Evolutionary conservation across 1,140 invertebrate genomes (phyloP).

Genomic region (Lineus longissimus): DNA sequence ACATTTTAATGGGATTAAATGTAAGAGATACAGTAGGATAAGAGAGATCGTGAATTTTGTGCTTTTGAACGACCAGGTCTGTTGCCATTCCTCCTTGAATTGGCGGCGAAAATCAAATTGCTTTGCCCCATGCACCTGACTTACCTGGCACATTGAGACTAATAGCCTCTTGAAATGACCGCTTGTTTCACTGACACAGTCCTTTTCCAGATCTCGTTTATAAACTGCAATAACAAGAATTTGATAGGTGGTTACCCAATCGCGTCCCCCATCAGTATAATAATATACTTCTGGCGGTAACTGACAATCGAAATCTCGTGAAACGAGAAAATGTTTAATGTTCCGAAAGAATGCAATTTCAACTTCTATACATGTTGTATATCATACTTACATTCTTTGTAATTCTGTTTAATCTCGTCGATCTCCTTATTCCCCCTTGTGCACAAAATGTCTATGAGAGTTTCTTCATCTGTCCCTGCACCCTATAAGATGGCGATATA

Average conservation of each 20-base stretch:
- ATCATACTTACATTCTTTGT: conserved; percentile 37
- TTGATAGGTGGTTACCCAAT: too few species aligned
- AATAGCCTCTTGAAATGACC: conserved; percentile 49
- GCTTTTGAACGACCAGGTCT: too few species aligned
- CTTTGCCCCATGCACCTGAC: too few species aligned
- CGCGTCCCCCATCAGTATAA: too few species aligned
- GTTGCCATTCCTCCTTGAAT: too few species aligned
- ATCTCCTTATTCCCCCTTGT: conserved; percentile 48
- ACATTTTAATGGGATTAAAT: too few species aligned
- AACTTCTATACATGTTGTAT: too few species aligned
- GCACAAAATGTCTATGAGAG: conserved; percentile 47
- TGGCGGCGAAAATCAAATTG: conserved; percentile 9
- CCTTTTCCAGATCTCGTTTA: conserved; percentile 39
- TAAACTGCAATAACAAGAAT: conserved; percentile 30
- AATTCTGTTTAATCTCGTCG: conserved; percentile 31
- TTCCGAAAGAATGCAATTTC: too few species aligned
- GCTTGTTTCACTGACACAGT: conserved; percentile 45
- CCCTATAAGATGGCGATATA: conserved; percentile 39
- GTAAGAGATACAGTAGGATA: too few species aligned
- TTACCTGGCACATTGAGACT: conserved; percentile 43
- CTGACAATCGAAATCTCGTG: background rate
- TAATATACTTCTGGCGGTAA: background rate
- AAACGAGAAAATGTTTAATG: background rate
- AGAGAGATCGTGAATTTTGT: too few species aligned
- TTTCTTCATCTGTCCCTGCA: conserved; percentile 42